These are phyloP conservation scores for Myotis lucifugus DNA, from an alignment of 2,113 vertebrate species.

Conservation along the genomic window DNA sequence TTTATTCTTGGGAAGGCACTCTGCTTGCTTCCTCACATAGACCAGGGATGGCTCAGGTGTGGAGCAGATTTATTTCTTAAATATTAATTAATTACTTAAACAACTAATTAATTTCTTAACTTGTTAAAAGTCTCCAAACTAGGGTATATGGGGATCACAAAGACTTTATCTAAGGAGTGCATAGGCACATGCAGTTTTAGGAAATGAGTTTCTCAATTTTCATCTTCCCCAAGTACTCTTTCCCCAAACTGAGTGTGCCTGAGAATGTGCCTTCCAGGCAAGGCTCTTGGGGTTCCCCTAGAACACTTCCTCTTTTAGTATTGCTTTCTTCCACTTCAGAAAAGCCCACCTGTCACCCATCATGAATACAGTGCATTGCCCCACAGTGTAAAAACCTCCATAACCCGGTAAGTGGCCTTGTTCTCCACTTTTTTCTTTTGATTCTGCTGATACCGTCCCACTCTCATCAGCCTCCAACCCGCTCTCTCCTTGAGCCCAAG, in stretches of 20 bases:
- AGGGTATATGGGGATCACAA: background rate
- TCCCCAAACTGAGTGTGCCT: constrained; percentile 30
- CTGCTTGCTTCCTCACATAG: background rate
- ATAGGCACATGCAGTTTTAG: background rate
- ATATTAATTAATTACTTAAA: background rate
- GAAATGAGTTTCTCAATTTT: constrained; percentile 11
- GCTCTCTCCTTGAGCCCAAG: no score
- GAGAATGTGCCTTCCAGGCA: constrained; percentile 26
- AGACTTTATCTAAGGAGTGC: background rate
- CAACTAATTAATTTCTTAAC: background rate
- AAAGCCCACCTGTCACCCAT: background rate
- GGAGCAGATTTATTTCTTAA: background rate
- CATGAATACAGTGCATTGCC: background rate
- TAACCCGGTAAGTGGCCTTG: no score
- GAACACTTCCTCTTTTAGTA: constrained; percentile 60
- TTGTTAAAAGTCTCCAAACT: background rate
- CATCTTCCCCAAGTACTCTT: background rate
- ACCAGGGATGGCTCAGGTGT: background rate
- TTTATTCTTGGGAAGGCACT: background rate
- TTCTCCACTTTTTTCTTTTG: no score
- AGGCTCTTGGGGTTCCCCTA: constrained; percentile 51
- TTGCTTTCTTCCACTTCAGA: constrained; percentile 21
- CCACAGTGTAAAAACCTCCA: background rate
- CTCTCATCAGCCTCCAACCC: no score
- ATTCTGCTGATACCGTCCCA: no score